Evolutionary conservation across 1,140 invertebrate species (phyloP).

Genomic region (Ceratoteleas bidentatus): DNA sequence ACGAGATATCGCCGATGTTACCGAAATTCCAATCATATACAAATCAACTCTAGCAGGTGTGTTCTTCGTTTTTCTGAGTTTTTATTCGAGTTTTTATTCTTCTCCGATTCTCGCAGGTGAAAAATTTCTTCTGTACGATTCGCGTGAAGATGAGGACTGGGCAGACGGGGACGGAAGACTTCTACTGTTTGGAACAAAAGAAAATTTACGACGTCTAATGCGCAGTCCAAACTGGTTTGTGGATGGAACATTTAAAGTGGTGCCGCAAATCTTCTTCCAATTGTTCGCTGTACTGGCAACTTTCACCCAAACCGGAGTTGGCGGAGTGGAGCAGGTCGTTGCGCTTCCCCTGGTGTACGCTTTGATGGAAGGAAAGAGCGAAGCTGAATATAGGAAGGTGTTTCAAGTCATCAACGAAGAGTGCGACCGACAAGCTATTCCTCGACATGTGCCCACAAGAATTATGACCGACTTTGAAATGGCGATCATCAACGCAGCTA

Average conservation of each 20-base stretch:
- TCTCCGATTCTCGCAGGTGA: neutral
- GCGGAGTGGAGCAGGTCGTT: constrained; percentile 1
- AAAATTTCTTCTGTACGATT: neutral
- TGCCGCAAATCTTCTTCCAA: constrained; percentile 17
- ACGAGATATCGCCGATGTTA: too few species aligned
- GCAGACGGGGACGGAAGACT: neutral
- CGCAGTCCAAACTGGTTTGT: neutral
- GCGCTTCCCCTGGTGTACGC: constrained; percentile 17
- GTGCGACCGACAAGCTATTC: neutral
- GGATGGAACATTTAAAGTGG: constrained; percentile 2
- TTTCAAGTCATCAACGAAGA: constrained; percentile 2
- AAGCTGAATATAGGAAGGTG: constrained; percentile 2
- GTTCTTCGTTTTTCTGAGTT: too few species aligned
- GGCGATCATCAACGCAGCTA: neutral
- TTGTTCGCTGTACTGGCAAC: constrained; percentile 8
- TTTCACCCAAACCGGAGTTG: constrained; percentile 2
- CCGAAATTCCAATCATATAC: too few species aligned
- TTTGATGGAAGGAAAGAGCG: constrained; percentile 7
- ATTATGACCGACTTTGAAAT: neutral
- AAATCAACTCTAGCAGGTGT: too few species aligned
- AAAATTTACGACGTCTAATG: neutral
- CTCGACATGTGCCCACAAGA: neutral
- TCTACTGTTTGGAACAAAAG: neutral
- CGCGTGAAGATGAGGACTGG: neutral
- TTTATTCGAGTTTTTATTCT: too few species aligned